These are phyloP conservation scores for Heterotis niloticus DNA, from an alignment of 2,113 vertebrate species.

Conservation along the genomic window DNA sequence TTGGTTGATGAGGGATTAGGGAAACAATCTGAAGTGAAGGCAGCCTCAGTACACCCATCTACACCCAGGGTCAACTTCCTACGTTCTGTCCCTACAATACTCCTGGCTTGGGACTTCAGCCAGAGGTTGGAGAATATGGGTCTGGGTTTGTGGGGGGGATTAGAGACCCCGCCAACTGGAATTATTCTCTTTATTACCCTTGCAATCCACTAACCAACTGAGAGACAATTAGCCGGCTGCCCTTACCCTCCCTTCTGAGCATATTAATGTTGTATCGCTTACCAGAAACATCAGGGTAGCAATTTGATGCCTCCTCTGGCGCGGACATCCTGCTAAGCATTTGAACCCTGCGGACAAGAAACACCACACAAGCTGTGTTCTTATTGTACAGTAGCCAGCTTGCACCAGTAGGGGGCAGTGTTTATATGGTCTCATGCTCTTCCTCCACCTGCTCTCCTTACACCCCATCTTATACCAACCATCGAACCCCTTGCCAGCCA, in stretches of 20 bases:
- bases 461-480: too few relatives aligned
- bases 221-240: constrained; percentile 9
- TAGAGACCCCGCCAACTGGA: constrained; percentile 31
- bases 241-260: background rate
- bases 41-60: too few relatives aligned
- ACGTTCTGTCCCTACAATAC: too few relatives aligned
- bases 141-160: constrained; percentile 23
- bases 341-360: background rate
- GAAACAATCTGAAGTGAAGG: too few relatives aligned
- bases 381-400: background rate
- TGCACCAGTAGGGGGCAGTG: background rate
- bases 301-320: background rate
- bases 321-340: background rate
- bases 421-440: background rate
- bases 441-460: background rate
- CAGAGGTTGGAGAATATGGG: background rate
- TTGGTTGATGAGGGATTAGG: too few relatives aligned
- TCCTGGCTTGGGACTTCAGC: background rate
- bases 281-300: background rate
- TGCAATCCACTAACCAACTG: constrained; percentile 34
- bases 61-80: too few relatives aligned
- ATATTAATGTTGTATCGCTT: background rate
- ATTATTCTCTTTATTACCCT: constrained; percentile 31
- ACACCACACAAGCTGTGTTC: background rate
- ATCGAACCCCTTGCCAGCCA: background rate